Evolutionary conservation across 2,888 invertebrate species (phyloP), one percentile per base, ranked within the genome.

Genomic region (Pecten maximus): DNA sequence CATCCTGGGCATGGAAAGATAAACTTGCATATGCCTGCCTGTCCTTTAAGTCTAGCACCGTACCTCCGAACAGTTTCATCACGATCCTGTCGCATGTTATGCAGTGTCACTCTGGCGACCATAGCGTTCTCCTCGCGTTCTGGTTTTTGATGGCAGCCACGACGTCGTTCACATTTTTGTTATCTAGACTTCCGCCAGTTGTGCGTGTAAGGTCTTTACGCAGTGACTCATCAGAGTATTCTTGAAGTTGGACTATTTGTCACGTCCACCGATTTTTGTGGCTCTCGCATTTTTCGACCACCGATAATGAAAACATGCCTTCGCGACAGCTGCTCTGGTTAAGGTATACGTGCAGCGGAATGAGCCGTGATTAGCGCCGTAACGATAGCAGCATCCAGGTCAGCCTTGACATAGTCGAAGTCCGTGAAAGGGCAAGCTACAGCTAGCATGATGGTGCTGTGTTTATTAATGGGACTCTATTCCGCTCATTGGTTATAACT

Each of bases 161-260:
- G n/a, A n/a, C n/a, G n/a, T n/a, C n/a, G n/a, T n/a, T 88, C 44
- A 89, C 92, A n/a, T 90, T 88, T 88, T 92, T 91, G 88, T 90
- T 87, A 16, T 89, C 60, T 2, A 92, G 91, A 2, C 40, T 88
- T 44, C 91, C 90, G 44, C 93, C 92, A 23, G 89, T 88, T 19
- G 93, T 60, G 39, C 94, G 60, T 44, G 93, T 93, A 3, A 93
- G 90, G 90, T 94, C 92, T 89, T 91, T 92, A 0, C 92, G 88
- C 6, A 94, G 91, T 0, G 89, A 10, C 40, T 94, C 93, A 48
- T 94, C 93, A 87, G 93, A 93, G 74, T 91, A 93, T 90, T 94
- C 93, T 2, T 93, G 89, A 3, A 94, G 92, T 87, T 94, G 93
- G 40, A 94, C 88, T 4, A 93, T 35, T 40, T 86, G 74, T 93